Evolutionary conservation across 2,113 vertebrate genomes (phyloP).

Genomic region (Tapirus terrestris): DNA sequence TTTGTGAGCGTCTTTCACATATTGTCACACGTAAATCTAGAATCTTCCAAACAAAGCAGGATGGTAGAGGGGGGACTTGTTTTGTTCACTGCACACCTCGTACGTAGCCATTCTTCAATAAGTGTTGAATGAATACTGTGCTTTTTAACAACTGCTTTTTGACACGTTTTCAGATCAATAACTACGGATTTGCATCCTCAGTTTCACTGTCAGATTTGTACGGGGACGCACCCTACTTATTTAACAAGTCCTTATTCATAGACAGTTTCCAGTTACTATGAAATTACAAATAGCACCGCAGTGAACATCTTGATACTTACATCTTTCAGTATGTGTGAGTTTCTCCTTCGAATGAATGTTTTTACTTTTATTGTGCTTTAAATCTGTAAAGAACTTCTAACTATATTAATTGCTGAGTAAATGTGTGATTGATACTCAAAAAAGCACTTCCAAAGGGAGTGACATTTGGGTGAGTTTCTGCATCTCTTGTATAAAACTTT

Average conservation of each 20-base stretch:
- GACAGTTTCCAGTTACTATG: background rate
- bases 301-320: background rate
- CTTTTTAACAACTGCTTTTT: background rate
- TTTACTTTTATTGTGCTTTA: background rate
- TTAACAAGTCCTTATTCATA: background rate
- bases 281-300: background rate
- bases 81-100: accelerated
- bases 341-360: background rate
- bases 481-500: accelerated
- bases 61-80: background rate
- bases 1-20: background rate
- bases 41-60: background rate
- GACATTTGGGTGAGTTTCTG: too few relatives aligned
- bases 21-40: too few relatives aligned
- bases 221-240: background rate
- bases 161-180: background rate
- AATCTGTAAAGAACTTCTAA: background rate
- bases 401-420: too few relatives aligned
- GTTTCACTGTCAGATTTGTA: background rate
- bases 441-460: background rate
- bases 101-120: accelerated
- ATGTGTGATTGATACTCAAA: accelerated
- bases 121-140: too few relatives aligned
- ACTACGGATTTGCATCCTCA: background rate
- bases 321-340: accelerated